A percentile compares a stretch with the other conserved stretches of the same genome.
Conservation (phyloP, 2,797 vertebrate species). For the Antennarius maculatus region DNA sequence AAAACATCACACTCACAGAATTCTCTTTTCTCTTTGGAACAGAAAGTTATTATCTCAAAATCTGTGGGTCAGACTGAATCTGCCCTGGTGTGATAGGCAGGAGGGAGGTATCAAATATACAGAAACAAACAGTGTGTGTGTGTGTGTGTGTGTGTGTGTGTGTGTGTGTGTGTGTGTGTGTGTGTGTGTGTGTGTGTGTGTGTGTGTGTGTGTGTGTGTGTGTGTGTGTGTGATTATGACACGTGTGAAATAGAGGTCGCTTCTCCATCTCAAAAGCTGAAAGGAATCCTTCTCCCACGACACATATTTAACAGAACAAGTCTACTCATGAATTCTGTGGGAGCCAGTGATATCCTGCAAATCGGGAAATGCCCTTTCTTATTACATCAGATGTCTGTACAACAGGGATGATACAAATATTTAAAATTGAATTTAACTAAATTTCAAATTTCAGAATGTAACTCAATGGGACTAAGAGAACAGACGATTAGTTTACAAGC, state of each 20-base stretch:
- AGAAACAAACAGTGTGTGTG: conserved; percentile 3
- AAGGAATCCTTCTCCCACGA: conserved; percentile 9
- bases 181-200: too few relatives aligned
- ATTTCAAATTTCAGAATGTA: conserved; percentile 7
- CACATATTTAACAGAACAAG: conserved; percentile 2
- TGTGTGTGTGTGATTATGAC: conserved; percentile 13
- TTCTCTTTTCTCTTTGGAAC: conserved; percentile 9
- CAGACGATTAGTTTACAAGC: background rate
- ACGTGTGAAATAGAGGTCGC: conserved; percentile 46
- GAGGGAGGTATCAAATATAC: conserved; percentile 25
- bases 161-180: too few relatives aligned
- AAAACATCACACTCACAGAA: conserved; percentile 19
- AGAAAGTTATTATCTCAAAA: conserved; percentile 42
- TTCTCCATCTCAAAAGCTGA: conserved; percentile 31
- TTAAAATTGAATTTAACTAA: conserved; percentile 9
- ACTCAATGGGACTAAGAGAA: background rate
- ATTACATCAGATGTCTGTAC: conserved; percentile 22
- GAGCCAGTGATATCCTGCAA: conserved; percentile 20
- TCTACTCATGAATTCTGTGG: conserved; percentile 7
- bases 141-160: too few relatives aligned
- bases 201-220: too few relatives aligned
- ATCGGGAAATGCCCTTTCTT: background rate
- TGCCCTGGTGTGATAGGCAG: conserved; percentile 26
- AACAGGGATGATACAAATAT: conserved; percentile 19
- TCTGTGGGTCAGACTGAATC: conserved; percentile 26